A percentile compares a stretch with the other conserved stretches of the same genome.
These are phyloP conservation scores for Teleogryllus oceanicus DNA, from an alignment of 2,888 invertebrate genomes.

Conservation along the genomic window DNA sequence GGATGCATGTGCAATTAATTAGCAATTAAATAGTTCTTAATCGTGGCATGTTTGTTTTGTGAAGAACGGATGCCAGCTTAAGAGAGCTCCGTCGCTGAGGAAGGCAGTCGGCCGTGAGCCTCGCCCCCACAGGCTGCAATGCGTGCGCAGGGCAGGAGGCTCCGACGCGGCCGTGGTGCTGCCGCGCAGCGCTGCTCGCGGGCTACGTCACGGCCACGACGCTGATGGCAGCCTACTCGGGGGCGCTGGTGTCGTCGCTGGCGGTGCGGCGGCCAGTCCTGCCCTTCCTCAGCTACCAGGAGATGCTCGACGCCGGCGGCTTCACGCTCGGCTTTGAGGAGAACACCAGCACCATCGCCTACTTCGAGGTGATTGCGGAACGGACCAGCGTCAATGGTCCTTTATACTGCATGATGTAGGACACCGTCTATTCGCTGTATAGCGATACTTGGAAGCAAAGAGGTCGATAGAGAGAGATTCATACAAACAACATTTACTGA, in stretches of 20 bases:
- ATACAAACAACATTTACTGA: too few relatives aligned
- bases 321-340: neutral
- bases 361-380: neutral
- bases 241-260: neutral
- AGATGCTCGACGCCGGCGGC: neutral
- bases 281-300: neutral
- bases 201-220: neutral
- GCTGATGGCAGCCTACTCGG: neutral
- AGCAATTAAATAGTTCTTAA: too few relatives aligned
- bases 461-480: too few relatives aligned
- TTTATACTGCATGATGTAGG: too few relatives aligned
- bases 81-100: too few relatives aligned
- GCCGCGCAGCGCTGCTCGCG: neutral
- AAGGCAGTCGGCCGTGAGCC: too few relatives aligned
- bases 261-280: neutral
- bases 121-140: too few relatives aligned
- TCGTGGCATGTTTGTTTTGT: too few relatives aligned
- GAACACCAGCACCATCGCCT: neutral
- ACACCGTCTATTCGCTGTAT: too few relatives aligned
- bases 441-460: too few relatives aligned
- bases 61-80: too few relatives aligned
- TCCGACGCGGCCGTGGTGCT: neutral
- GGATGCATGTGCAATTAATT: too few relatives aligned
- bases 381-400: neutral
- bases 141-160: neutral